These are phyloP conservation scores for Ceryle rudis DNA, from an alignment of 2,797 vertebrate species.

Conservation along the genomic window DNA sequence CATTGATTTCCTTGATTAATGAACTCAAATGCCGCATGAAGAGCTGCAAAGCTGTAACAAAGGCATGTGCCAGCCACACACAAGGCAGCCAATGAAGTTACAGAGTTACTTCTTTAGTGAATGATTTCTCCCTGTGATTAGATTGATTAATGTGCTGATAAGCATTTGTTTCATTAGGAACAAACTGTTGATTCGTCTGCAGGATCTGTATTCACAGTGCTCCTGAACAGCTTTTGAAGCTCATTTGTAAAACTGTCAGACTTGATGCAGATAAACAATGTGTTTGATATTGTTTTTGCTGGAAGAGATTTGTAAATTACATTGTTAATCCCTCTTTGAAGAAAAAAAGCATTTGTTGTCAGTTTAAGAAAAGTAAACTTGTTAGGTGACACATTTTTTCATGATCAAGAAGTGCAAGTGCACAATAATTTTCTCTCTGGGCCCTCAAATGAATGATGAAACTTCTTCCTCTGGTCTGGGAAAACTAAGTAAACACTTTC, in stretches of 20 bases:
- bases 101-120: not conserved
- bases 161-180: slow-evolving; percentile 25
- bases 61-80: not conserved
- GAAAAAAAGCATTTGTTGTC: not conserved
- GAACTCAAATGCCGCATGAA: not conserved
- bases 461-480: not conserved
- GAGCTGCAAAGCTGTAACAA: not conserved
- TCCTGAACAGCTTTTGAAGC: slow-evolving; percentile 12
- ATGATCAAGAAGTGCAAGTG: not conserved
- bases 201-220: not conserved
- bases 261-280: slow-evolving; percentile 13
- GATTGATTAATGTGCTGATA: slow-evolving; percentile 46
- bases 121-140: slow-evolving; percentile 30
- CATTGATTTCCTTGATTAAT: not conserved
- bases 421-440: not conserved
- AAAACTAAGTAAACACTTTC: not conserved
- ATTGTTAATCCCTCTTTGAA: slow-evolving; percentile 22
- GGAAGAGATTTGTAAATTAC: slow-evolving; percentile 21
- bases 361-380: slow-evolving; percentile 7
- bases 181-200: not conserved
- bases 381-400: not conserved
- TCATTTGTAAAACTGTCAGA: slow-evolving; percentile 44
- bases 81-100: not conserved
- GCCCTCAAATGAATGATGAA: not conserved
- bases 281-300: slow-evolving; percentile 39